These are phyloP conservation scores for Maccullochella peelii DNA, from an alignment of 2,113 vertebrate species.

Conservation along the genomic window DNA sequence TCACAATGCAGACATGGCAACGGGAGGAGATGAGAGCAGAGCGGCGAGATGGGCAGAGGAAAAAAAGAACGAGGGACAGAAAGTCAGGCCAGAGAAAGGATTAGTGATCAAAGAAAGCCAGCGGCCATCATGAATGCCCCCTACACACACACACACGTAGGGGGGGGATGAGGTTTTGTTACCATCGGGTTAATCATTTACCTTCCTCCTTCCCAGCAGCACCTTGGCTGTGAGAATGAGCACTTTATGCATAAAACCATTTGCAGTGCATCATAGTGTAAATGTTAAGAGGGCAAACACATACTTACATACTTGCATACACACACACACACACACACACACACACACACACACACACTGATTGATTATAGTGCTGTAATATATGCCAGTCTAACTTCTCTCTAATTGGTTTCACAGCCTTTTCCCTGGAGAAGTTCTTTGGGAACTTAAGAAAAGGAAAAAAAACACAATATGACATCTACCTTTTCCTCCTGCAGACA, in stretches of 20 bases:
- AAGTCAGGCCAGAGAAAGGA: slow-evolving; percentile 76
- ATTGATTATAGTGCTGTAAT: slow-evolving; percentile 55
- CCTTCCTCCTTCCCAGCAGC: slow-evolving; percentile 55
- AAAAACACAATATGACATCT: slow-evolving; percentile 45
- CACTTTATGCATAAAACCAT: slow-evolving; percentile 61
- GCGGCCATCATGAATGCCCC: slow-evolving; percentile 61
- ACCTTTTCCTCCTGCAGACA: slow-evolving; percentile 20
- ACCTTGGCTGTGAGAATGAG: slow-evolving; percentile 55
- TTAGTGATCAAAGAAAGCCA: slow-evolving; percentile 77
- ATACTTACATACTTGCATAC: too few relatives aligned
- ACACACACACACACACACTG: slow-evolving; percentile 23
- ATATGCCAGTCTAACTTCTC: slow-evolving; percentile 42
- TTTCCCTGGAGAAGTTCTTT: slow-evolving; percentile 26
- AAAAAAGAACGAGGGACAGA: slow-evolving; percentile 60
- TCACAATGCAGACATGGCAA: slow-evolving; percentile 69
- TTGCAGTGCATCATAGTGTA: slow-evolving; percentile 55
- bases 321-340: slow-evolving; percentile 2
- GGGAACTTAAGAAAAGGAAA: not conserved
- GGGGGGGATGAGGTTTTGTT: slow-evolving; percentile 47
- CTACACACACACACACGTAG: slow-evolving; percentile 9
- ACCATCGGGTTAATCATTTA: slow-evolving; percentile 66
- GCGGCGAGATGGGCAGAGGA: slow-evolving; percentile 64
- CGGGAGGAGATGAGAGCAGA: slow-evolving; percentile 58
- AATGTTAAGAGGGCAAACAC: slow-evolving; percentile 61
- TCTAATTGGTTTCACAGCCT: slow-evolving; percentile 59